Evolutionary conservation across 2,113 vertebrate species (phyloP).

Genomic region (Cololabis saira): DNA sequence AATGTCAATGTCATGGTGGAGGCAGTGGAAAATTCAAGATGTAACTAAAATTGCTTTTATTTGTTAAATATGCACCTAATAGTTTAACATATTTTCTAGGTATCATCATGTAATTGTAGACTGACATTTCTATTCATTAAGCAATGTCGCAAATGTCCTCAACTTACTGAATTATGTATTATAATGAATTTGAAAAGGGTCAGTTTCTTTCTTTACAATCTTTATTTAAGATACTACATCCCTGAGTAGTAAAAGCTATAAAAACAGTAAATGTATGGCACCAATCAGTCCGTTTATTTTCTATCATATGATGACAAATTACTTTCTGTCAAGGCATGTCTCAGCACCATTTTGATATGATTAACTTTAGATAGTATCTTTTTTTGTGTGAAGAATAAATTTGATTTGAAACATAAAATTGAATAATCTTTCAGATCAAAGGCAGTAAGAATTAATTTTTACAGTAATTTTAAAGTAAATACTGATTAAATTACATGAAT

Average conservation of each 20-base stretch:
- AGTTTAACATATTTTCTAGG: no score
- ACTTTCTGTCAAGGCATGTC: not conserved
- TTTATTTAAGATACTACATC: not conserved
- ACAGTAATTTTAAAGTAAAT: not conserved
- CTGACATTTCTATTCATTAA: no score
- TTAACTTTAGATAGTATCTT: no score
- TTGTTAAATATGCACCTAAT: no score
- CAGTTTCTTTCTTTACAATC: not conserved
- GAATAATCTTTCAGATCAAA: not conserved
- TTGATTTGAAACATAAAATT: no score
- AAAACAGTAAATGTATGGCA: not conserved
- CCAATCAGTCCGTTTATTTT: not conserved
- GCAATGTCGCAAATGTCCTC: no score
- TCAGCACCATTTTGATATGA: not conserved
- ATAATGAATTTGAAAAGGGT: not conserved
- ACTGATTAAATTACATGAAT: not conserved
- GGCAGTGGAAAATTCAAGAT: not conserved
- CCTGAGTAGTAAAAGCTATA: not conserved
- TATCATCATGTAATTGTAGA: no score
- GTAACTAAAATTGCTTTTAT: not conserved
- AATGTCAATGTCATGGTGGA: constrained; percentile 12
- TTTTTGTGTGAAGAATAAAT: no score
- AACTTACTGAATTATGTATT: not conserved
- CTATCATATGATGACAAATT: not conserved
- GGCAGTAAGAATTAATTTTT: not conserved